These are phyloP conservation scores for Perca schrenkii DNA, from an alignment of 2,113 vertebrate genomes.

Conservation along the genomic window DNA sequence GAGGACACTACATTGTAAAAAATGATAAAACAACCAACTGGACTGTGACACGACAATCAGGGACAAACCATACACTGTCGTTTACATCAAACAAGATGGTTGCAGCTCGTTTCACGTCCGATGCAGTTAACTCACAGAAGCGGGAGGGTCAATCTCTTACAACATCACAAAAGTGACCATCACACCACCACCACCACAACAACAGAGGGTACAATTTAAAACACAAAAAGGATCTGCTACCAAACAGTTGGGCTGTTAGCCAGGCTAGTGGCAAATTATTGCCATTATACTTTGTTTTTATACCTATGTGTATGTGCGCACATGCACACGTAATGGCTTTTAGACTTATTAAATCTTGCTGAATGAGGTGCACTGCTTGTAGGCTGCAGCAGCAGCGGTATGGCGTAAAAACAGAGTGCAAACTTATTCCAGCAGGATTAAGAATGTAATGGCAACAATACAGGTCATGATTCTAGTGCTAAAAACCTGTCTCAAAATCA, in stretches of 20 bases:
- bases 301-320: conserved; percentile 16
- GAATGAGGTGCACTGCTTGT: conserved; percentile 24
- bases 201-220: conserved; percentile 31
- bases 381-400: conserved; percentile 26
- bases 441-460: conserved; percentile 23
- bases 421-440: conserved; percentile 29
- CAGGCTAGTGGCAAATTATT: conserved; percentile 71
- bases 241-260: conserved; percentile 42
- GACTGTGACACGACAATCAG: conserved; percentile 37
- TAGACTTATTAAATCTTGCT: conserved; percentile 20
- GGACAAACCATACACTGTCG: conserved; percentile 29
- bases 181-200: conserved; percentile 55
- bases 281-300: conserved; percentile 73
- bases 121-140: conserved; percentile 55
- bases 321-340: conserved; percentile 64
- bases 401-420: conserved; percentile 36
- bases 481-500: conserved; percentile 5
- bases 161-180: conserved; percentile 50
- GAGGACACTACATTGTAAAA: conserved; percentile 8
- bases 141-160: conserved; percentile 9
- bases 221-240: conserved; percentile 55
- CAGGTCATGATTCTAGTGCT: conserved; percentile 10
- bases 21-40: not conserved
- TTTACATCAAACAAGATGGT: conserved; percentile 26
- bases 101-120: not conserved